phyloP scores from a whole-genome alignment of 2,797 vertebrate genomes.

The Sternarchorhynchus goeldii region DNA sequence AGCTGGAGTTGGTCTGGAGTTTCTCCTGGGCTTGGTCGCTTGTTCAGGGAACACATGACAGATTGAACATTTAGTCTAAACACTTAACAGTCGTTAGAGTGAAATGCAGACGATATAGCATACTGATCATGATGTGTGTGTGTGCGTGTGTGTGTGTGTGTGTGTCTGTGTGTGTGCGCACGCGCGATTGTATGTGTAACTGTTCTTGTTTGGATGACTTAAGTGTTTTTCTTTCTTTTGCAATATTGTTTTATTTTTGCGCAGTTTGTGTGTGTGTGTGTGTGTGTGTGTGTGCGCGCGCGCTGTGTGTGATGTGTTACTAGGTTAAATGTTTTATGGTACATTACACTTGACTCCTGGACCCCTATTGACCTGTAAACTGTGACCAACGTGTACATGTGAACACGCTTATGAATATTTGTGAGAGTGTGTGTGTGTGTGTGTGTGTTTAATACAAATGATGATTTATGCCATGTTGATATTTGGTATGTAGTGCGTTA shows the following conservation, averaged over 20 bases:
- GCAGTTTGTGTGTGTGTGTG: constrained; percentile 44
- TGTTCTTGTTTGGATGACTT: constrained; percentile 56
- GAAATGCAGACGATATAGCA: constrained; percentile 51
- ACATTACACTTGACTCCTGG: constrained; percentile 77
- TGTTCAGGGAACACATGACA: constrained; percentile 14
- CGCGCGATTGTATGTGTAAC: constrained; percentile 23
- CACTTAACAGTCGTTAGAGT: constrained; percentile 24
- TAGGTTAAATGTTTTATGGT: constrained; percentile 76
- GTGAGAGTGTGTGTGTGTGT: constrained; percentile 54
- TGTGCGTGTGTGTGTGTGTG: constrained; percentile 54
- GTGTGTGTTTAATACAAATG: constrained; percentile 65
- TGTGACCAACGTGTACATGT: constrained; percentile 68
- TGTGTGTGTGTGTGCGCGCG: constrained; percentile 68
- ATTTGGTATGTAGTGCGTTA: constrained; percentile 74
- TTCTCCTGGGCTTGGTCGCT: constrained; percentile 52
- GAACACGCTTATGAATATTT: constrained; percentile 1
- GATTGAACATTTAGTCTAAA: constrained; percentile 29
- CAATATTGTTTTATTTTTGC: neutral
- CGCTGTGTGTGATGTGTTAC: constrained; percentile 69
- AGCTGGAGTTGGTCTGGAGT: constrained; percentile 27
- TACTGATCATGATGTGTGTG: constrained; percentile 60
- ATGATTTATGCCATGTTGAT: constrained; percentile 78
- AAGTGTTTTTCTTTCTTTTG: constrained; percentile 17
- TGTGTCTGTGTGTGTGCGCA: constrained; percentile 32
- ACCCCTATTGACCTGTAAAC: constrained; percentile 76